These are phyloP conservation scores for Entomobrya proxima DNA, from an alignment of 2,888 invertebrate genomes.

Conservation along the genomic window DNA sequence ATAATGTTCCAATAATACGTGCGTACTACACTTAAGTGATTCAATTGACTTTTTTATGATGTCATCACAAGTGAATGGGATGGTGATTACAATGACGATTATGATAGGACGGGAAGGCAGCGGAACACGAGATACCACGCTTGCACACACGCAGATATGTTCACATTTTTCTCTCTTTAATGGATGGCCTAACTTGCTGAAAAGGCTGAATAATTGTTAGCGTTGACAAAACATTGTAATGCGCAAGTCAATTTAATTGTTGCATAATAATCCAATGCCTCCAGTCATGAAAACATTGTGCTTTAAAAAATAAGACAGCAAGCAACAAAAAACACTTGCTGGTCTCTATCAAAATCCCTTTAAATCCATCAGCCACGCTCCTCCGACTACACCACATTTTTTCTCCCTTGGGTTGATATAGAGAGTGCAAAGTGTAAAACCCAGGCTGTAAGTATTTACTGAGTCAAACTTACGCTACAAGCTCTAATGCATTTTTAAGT, in stretches of 20 bases:
- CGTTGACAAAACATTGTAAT: conserved; percentile 45
- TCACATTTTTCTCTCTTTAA: background rate
- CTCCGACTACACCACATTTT: too few relatives aligned
- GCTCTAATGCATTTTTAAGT: conserved; percentile 29
- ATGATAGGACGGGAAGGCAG: background rate
- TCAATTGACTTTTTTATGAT: conserved; percentile 72
- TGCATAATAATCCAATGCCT: background rate
- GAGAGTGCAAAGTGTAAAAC: too few relatives aligned
- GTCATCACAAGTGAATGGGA: conserved; percentile 71
- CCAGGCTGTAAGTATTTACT: too few relatives aligned
- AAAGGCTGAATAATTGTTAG: conserved; percentile 3
- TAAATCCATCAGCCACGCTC: background rate
- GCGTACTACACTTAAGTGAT: conserved; percentile 17
- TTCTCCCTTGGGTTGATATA: too few relatives aligned
- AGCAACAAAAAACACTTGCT: background rate
- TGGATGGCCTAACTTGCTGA: background rate
- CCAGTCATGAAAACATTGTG: background rate
- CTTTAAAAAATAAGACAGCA: background rate
- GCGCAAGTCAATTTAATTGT: conserved; percentile 26
- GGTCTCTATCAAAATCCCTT: background rate
- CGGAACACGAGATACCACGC: background rate
- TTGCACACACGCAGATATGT: background rate
- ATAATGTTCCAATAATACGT: conserved; percentile 20
- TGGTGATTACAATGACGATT: background rate
- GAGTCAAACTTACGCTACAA: background rate